Evolutionary conservation across 2,113 vertebrate species (phyloP).

Genomic region (Channa maculata): DNA sequence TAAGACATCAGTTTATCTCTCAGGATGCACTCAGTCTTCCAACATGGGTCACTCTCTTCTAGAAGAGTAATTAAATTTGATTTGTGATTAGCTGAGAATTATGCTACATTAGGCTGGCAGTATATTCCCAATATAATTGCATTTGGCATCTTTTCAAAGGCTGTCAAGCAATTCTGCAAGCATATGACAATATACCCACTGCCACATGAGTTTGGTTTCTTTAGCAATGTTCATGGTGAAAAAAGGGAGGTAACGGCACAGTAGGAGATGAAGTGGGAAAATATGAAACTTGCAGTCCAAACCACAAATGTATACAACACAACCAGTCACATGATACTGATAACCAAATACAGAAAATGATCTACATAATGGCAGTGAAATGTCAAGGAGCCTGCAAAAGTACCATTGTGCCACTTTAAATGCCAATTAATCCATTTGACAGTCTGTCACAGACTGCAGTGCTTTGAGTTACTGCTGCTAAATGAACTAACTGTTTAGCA

Average conservation of each 20-base stretch:
- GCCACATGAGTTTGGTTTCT: constrained; percentile 26
- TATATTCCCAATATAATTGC: constrained; percentile 52
- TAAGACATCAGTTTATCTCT: constrained; percentile 49
- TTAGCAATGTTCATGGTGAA: constrained; percentile 32
- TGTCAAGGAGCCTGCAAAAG: no score
- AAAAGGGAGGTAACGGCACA: not conserved
- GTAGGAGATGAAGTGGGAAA: not conserved
- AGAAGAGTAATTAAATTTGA: constrained; percentile 60
- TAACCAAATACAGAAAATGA: no score
- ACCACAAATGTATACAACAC: not conserved
- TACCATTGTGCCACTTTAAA: constrained; percentile 4
- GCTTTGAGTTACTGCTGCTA: not conserved
- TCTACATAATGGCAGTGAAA: no score
- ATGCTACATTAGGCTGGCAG: constrained; percentile 45
- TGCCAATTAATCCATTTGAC: constrained; percentile 10
- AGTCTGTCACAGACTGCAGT: not conserved
- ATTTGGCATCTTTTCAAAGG: constrained; percentile 61
- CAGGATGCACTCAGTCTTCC: constrained; percentile 31
- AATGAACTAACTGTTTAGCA: constrained; percentile 29
- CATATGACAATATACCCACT: constrained; percentile 16
- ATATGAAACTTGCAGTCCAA: not conserved
- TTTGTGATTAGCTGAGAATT: constrained; percentile 57
- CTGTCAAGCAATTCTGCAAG: constrained; percentile 44
- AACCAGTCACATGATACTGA: no score
- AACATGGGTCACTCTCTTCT: constrained; percentile 41